Evolutionary conservation across 2,113 vertebrate genomes (phyloP).

Genomic region (Cranoglanis bouderius): DNA sequence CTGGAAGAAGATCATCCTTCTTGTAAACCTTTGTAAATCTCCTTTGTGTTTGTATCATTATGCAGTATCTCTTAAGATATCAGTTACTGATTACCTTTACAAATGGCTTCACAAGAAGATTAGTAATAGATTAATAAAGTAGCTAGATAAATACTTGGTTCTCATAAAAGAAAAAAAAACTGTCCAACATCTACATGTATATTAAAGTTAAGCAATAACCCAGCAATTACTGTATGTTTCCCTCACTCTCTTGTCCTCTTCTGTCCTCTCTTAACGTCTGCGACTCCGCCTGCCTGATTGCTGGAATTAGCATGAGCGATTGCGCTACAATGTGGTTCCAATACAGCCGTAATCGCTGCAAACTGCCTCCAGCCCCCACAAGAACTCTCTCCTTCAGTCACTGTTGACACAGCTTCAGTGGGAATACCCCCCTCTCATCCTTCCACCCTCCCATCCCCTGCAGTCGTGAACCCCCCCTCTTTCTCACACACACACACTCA

Average conservation of each 20-base stretch:
- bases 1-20: neutral
- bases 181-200: conserved; percentile 42
- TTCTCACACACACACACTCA: conserved; percentile 56
- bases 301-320: conserved; percentile 63
- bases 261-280: conserved; percentile 57
- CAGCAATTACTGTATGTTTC: neutral
- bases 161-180: neutral
- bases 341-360: conserved; percentile 73
- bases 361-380: conserved; percentile 71
- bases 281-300: conserved; percentile 61
- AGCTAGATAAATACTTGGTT: neutral
- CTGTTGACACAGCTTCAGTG: conserved; percentile 80
- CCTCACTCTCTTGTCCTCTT: conserved; percentile 31
- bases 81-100: neutral
- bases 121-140: neutral
- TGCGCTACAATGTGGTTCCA: conserved; percentile 73
- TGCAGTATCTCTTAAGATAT: neutral
- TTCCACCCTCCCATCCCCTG: conserved; percentile 49
- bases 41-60: neutral
- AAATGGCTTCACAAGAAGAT: neutral
- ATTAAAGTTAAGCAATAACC: conserved; percentile 56
- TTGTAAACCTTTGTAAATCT: neutral
- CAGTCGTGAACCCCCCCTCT: conserved; percentile 49
- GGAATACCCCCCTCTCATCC: conserved; percentile 63
- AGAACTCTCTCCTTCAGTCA: conserved; percentile 62